Evolutionary conservation across 2,797 vertebrate genomes (phyloP).

Genomic region (Hyperoplus lanceolatus): DNA sequence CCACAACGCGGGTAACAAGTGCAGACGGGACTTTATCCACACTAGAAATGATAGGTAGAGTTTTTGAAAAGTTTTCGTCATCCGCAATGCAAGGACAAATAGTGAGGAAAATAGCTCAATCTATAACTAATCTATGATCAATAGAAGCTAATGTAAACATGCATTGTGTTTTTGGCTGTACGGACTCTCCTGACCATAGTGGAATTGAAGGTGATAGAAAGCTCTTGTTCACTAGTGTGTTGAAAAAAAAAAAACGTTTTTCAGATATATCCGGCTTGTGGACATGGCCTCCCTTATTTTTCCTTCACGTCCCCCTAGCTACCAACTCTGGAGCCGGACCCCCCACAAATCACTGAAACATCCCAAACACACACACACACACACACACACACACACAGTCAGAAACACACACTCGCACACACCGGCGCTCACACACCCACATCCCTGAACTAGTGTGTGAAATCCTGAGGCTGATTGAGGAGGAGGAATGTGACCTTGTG

Average conservation of each 20-base stretch:
- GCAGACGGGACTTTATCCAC: neutral
- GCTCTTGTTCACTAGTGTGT: neutral
- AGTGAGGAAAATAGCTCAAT: neutral
- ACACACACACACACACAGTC: conserved; percentile 20
- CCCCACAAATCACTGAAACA: conserved; percentile 76
- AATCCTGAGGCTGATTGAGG: conserved; percentile 84
- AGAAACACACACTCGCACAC: conserved; percentile 57
- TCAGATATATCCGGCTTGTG: conserved; percentile 7
- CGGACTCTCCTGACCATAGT: neutral
- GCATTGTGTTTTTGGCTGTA: neutral
- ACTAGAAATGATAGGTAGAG: neutral
- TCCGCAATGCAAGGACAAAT: neutral
- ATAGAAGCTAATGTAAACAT: neutral
- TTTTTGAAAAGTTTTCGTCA: neutral
- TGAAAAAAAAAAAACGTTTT: neutral
- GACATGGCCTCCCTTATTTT: conserved; percentile 23
- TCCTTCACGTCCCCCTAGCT: conserved; percentile 27
- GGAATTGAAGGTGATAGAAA: neutral
- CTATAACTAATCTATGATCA: too few relatives aligned
- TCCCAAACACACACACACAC: conserved; percentile 53
- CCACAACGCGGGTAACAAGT: neutral
- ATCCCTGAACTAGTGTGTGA: conserved; percentile 78
- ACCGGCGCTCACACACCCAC: conserved; percentile 55
- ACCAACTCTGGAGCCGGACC: conserved; percentile 63
- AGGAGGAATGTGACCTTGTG: conserved; percentile 81